Evolutionary conservation across 2,797 vertebrate species (phyloP), one percentile per base, ranked within the genome.

Genomic region (Acrossocheilus fasciatus): DNA sequence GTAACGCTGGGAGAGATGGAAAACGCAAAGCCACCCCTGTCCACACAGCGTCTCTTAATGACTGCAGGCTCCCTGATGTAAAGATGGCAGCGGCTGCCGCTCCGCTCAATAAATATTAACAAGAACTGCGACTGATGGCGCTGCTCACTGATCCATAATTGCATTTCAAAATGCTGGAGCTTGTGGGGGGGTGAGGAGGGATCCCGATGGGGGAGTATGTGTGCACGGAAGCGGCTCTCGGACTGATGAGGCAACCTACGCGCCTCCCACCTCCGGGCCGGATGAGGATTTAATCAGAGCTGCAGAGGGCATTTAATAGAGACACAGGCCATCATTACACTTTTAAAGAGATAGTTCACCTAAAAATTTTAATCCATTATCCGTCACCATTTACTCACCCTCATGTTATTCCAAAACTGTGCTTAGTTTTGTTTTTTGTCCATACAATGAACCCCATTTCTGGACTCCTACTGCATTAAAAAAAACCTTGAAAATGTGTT

Each of bases 31-130:
- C 75, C 84, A 73, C 73, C 64, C 77, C 78, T 83, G 81, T 88
- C 84, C 86, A 84, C 82, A 68, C n/a, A 74, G 80, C 82, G 36
- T 75, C 82, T 90, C 92, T 92, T 94, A 96, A 95, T 94, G 94
- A 94, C 93, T 93, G 89, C 86, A 92, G 93, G 92, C 91, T 91
- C 86, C 75, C 88, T 68, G 92, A 91, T 91, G 89, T 89, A 92
- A 93, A 95, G 94, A 94, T 90, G 93, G 93, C 91, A 93, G 93
- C 86, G 92, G 92, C 93, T 94, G 92, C 93, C 88, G 92, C 92
- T 93, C 92, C 87, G 93, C 94, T 95, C 94, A 91, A 96, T 96
- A 96, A 96, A 96, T 96, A 96, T 95, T 95, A 96, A 95, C 94
- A 95, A 95, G 94, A 94, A 93, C 93, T 89, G 93, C 93, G 91